phyloP scores from a whole-genome alignment of 1,140 invertebrate species.

The Nomia melanderi region DNA sequence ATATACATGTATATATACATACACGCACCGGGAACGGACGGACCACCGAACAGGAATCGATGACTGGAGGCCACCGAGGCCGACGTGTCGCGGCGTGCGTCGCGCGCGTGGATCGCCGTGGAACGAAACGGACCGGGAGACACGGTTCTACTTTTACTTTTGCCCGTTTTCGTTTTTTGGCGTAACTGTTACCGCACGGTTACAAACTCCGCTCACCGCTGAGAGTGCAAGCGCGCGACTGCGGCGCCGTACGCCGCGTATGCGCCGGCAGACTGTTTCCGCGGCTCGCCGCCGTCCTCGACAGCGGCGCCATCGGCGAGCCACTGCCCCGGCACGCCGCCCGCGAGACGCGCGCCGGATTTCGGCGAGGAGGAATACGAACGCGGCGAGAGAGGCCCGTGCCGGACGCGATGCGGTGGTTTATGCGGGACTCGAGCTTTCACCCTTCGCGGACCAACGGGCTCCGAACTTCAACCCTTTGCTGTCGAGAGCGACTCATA shows the following conservation, averaged over 20 bases:
- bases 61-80: constrained; percentile 15
- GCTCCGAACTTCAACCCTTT: too few species aligned
- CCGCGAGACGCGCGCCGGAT: constrained; percentile 3
- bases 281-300: constrained; percentile 52
- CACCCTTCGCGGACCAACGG: too few species aligned
- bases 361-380: too few species aligned
- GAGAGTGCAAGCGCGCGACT: constrained; percentile 80
- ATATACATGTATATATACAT: too few species aligned
- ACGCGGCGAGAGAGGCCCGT: too few species aligned
- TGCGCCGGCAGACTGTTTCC: constrained; percentile 72
- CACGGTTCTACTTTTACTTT: constrained; percentile 7
- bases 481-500: too few species aligned
- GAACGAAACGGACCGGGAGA: constrained; percentile 26
- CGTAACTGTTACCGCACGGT: constrained; percentile 50
- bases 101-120: constrained; percentile 8
- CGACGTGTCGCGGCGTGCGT: not conserved
- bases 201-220: constrained; percentile 68
- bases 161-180: too few species aligned
- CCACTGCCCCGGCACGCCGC: constrained; percentile 42
- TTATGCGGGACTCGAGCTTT: too few species aligned
- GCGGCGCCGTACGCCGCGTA: constrained; percentile 67
- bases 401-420: too few species aligned
- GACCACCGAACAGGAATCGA: constrained; percentile 31
- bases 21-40: too few species aligned
- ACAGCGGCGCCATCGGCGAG: constrained; percentile 55